Evolutionary conservation across 2,888 invertebrate species (phyloP), one percentile per base, ranked within the genome.

Genomic region (Stenoptilia bipunctidactyla): DNA sequence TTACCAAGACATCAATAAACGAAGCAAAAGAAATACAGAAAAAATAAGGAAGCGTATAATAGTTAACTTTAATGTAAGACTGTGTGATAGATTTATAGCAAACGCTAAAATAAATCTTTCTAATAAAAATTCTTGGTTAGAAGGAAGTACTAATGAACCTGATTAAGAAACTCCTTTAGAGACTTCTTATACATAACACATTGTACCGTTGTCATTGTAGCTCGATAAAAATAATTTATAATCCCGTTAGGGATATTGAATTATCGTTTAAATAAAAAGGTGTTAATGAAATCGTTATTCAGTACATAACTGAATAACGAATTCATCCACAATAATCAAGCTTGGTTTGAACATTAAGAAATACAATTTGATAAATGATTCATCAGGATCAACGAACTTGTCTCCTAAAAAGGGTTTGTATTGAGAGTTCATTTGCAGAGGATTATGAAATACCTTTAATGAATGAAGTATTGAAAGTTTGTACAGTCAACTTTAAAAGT

Each of bases 311-410:
- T 20, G 30, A 30, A 30, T 12, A 30, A 12, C 30, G 10, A 8
- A 8, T n/a, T 30, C 6, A n/a, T 3, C 30, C 4, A 30, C 4
- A 20, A 20, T 20, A 20, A 20, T 20, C 20, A 20, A 20, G 8
- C 4, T 20, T 8, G 20, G 20, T 20, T 20, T 20, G 20, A 5
- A 5, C 20, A 5, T 20, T 3, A 8, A 5, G 20, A 20, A 20
- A 8, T 20, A 20, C 14, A 41, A 44, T 40, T 57, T 53, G 52
- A 50, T 51, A 58, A 60, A 59, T 73, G 64, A 73, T 57, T 71
- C 68, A 71, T 54, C 45, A 46, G 45, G 71, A 63, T 71, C 65
- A 58, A 47, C 58, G 67, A 72, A 66, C 74, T 55, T 39, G 15
- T 43, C 45, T 48, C 61, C 60, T 43, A 60, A 67, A 64, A 67